Evolutionary conservation across 2,797 vertebrate species (phyloP).

Genomic region (Crotalus adamanteus): DNA sequence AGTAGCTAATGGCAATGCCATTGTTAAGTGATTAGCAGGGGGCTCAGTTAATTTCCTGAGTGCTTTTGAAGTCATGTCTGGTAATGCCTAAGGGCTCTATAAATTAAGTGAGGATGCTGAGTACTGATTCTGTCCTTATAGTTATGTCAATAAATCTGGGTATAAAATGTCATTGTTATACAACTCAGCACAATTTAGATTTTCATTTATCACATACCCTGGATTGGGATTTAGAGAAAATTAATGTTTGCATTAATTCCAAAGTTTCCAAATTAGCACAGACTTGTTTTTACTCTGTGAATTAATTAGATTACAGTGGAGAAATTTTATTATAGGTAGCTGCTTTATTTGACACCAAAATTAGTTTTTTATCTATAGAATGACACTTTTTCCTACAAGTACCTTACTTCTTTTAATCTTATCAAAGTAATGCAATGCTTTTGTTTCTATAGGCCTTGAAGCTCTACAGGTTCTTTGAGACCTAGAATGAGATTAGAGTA

Average conservation of each 20-base stretch:
- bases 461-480: not conserved
- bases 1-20: no score
- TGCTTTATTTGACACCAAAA: not conserved
- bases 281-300: not conserved
- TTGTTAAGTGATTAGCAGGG: no score
- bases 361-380: not conserved
- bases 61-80: not conserved
- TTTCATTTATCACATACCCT: not conserved
- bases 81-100: not conserved
- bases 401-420: not conserved
- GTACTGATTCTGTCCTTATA: not conserved
- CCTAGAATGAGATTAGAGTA: not conserved
- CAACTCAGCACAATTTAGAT: not conserved
- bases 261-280: not conserved
- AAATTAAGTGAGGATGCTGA: not conserved
- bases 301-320: not conserved
- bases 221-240: not conserved
- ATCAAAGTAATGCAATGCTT: not conserved
- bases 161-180: not conserved
- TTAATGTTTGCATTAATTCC: not conserved
- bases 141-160: not conserved
- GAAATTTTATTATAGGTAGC: not conserved
- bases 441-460: not conserved
- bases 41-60: not conserved
- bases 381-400: not conserved